Base-by-base conservation (phyloP, 2,797 vertebrate species). In the Pipistrellus pipistrellus region DNA sequence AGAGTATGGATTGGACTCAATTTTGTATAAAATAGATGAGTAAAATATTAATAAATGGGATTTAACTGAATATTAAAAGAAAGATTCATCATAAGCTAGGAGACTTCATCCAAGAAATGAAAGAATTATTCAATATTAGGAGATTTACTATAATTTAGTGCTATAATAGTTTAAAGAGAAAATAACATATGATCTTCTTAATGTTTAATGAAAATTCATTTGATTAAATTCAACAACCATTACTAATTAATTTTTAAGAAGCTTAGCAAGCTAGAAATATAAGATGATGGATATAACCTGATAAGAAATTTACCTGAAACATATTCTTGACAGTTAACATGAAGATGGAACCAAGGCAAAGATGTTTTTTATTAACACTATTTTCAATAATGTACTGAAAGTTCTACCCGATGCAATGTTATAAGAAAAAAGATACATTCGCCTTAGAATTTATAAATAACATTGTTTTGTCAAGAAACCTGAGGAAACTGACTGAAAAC, bases 91-190 rank as follows among this genome's bases (percentile, higher is more conserved):
- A 82, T 41, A 20, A 93, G 4, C 30, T 30, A 68, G 80, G 17
- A 72, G 25, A 82, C 30, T 73, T 78, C 41, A 81, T 57, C 8
- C 2, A 93, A 90, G 41, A 90, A 94, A 86, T 93, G 30, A 82
- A 88, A 83, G 38, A 6, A 71, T 89, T 86, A 91, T 75, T 85
- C 46, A 94, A 59, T 85, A 82, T 75, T 85, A 88, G 15, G 20
- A 94, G 6, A 62, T 78, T 72, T 90, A 82, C 90, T 81, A 77
- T 68, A 87, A 90, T 55, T 90, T 78, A 91, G 35, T 30, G 66
- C 4, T 87, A 68, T 66, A 71, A 71, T 75, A 75, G 13, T 92
- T 78, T 93, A 87, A 96, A 93, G 30, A 83, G 8, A 59, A 90
- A 88, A 90, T 84, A 88, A 69, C 3, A 73, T 10, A 93, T 62